Base-by-base conservation (phyloP, 2,113 vertebrate genomes). In the Melanocharis versteri region DNA sequence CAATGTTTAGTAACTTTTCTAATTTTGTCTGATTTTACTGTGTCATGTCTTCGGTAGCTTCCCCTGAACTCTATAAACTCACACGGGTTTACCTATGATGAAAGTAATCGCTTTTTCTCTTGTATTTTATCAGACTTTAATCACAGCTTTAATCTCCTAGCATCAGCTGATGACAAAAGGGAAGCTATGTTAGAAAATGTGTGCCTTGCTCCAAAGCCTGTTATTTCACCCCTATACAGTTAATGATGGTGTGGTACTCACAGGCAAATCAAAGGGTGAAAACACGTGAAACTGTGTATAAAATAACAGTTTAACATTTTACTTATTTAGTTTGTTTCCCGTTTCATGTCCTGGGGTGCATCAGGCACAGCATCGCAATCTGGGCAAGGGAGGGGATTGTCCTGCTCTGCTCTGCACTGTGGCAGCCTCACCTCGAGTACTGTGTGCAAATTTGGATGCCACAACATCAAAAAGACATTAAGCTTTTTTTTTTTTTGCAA, bases 341-440 rank as follows among this genome's bases (percentile, higher is more conserved):
- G 2, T 47, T 69, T 82, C 31, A 3, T 65, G 13, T 35, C 10
- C 42, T 56, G 16, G 21, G 13, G 1, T 1, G 4, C 31, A 42
- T 66, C 11, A 8, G 61, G 37, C 21, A 21, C 17, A 58, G 20
- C 35, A 66, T 35, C 0, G 0, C 13, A 61, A 35, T 6, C 21
- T 1, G 3, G 21, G 13, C 8, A 21, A 31, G 26, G 20, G 13
- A 50, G 16, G 20, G 26, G 6, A 35, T 35, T 84, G 50, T 24
- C 15, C 20, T 0, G 0, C n/a, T 39, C 23, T 65, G 12, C 48
- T 57, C 35, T 48, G 24, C 24, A 1, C 30, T 42, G 35, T 16
- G 13, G 16, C 3, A 0, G 20, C 20, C 30, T 42, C 35, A 26
- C 13, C 16, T 66, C 1, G 0, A 57, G 35, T 7, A 0, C 21